These are phyloP conservation scores for Aegithalos caudatus DNA, from an alignment of 2,113 vertebrate species.

Conservation along the genomic window DNA sequence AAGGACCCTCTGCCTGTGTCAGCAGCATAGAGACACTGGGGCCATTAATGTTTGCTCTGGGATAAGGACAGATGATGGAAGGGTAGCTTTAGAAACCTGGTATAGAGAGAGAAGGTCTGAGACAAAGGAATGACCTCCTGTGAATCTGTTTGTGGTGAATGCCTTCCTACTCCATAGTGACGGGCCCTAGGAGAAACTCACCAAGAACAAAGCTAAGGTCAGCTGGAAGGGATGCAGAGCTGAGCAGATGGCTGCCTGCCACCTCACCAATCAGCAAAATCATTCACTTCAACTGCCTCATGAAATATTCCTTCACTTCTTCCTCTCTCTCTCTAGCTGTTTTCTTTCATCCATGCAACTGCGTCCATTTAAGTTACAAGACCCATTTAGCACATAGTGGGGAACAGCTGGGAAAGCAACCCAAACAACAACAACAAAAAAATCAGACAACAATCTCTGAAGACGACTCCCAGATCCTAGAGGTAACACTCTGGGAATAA, in stretches of 20 bases:
- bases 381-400: background rate
- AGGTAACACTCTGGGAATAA: background rate
- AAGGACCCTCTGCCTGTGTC: slow-evolving; percentile 22
- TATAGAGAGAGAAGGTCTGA: background rate
- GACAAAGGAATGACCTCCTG: background rate
- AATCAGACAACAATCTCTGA: background rate
- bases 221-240: background rate
- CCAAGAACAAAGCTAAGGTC: slow-evolving; percentile 20
- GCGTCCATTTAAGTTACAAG: background rate
- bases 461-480: background rate
- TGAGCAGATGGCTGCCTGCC: background rate
- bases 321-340: background rate
- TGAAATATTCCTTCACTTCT: background rate
- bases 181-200: background rate
- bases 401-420: background rate
- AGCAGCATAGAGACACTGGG: background rate
- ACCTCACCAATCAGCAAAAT: background rate
- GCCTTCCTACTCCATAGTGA: background rate
- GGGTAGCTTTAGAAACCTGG: background rate
- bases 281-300: background rate
- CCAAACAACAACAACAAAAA: background rate
- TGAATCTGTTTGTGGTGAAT: background rate
- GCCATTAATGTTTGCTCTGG: background rate
- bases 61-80: background rate
- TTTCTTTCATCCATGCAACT: background rate